Percentiles rank a stretch among this genome's conserved stretches.
Evolutionary conservation across 1,140 invertebrate genomes (phyloP).

Genomic region (Heliothis subflexa): DNA sequence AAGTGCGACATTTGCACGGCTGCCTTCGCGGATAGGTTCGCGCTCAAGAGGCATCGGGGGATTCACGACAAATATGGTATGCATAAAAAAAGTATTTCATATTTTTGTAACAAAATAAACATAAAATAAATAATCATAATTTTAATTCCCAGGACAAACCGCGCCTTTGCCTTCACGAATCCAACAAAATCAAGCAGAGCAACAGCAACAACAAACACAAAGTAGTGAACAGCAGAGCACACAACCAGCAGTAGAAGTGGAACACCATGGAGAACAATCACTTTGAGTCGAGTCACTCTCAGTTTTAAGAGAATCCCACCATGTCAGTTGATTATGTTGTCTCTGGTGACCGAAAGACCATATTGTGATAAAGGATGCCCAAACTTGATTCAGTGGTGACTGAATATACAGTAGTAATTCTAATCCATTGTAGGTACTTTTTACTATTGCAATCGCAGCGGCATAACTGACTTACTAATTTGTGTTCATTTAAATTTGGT

Average conservation of each 20-base stretch:
- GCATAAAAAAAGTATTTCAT: constrained; percentile 1
- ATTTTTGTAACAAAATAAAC: constrained; percentile 1
- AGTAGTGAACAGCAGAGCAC: constrained; percentile 61
- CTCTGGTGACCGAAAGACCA: constrained; percentile 12
- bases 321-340: constrained; percentile 5
- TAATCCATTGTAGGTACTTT: background rate
- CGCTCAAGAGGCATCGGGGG: constrained; percentile 91
- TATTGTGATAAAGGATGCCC: constrained; percentile 32
- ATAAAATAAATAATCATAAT: background rate
- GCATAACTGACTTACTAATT: constrained; percentile 41
- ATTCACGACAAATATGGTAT: constrained; percentile 92
- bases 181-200: constrained; percentile 70
- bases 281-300: constrained; percentile 67
- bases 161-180: constrained; percentile 75
- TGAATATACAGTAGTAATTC: constrained; percentile 8
- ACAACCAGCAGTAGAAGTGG: constrained; percentile 72
- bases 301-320: constrained; percentile 53
- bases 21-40: constrained; percentile 94
- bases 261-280: constrained; percentile 68
- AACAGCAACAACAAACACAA: constrained; percentile 60
- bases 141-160: constrained; percentile 73
- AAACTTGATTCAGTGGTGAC: constrained; percentile 4
- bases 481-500: constrained; percentile 13
- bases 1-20: constrained; percentile 95
- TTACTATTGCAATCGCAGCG: constrained; percentile 10